Conservation (phyloP, 2,888 invertebrate species). For the Sycophila texana region DNA sequence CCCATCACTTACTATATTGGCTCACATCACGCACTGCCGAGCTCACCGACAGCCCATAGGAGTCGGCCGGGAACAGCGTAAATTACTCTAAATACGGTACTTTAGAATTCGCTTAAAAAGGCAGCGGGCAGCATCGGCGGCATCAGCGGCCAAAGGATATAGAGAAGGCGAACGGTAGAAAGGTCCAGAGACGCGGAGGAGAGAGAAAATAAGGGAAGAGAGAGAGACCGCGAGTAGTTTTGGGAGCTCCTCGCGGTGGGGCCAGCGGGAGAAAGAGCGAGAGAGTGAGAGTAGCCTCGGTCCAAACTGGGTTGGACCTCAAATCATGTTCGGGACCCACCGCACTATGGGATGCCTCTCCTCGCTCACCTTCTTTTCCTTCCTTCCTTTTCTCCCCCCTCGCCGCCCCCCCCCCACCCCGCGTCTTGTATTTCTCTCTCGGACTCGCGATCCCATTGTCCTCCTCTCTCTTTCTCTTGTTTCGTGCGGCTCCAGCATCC, state of each 20-base stretch:
- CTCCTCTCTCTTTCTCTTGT: conserved; percentile 49
- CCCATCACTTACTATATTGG: not conserved
- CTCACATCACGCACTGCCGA: not conserved
- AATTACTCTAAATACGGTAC: conserved; percentile 40
- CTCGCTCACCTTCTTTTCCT: conserved; percentile 1
- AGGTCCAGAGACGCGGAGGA: not conserved
- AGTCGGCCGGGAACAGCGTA: conserved; percentile 5
- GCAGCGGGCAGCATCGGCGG: not conserved
- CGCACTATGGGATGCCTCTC: conserved; percentile 50
- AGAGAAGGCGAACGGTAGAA: conserved; percentile 3
- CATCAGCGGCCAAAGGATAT: not conserved
- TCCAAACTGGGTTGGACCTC: conserved; percentile 49
- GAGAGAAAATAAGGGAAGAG: conserved; percentile 1
- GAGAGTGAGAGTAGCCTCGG: conserved; percentile 25
- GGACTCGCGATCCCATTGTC: conserved; percentile 38
- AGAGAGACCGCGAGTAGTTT: conserved; percentile 30
- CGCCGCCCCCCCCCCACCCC: not conserved
- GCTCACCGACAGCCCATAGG: not conserved
- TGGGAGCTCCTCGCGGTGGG: conserved; percentile 1
- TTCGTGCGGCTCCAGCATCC: conserved; percentile 49
- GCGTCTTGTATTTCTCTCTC: conserved; percentile 38
- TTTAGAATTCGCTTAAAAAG: conserved; percentile 9
- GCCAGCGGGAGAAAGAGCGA: not conserved
- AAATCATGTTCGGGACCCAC: conserved; percentile 54
- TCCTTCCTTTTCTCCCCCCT: not conserved